A percentile compares a stretch with the other conserved stretches of the same genome.
phyloP scores from a whole-genome alignment of 2,797 vertebrate genomes.

The Masticophis lateralis region DNA sequence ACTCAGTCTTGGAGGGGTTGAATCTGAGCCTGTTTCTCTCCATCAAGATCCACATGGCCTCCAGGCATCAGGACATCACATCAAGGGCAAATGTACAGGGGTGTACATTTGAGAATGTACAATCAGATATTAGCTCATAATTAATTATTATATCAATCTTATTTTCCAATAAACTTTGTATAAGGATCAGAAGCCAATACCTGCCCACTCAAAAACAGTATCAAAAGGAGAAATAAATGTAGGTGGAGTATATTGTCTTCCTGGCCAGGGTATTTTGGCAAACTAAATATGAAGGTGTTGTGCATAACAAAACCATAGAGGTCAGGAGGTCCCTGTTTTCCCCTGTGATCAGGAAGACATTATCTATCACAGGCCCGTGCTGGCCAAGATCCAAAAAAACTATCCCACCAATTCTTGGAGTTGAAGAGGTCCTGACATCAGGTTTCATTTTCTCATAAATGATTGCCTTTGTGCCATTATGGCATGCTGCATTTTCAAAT shows the following conservation, averaged over 20 bases:
- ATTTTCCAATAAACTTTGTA: neutral
- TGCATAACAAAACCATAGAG: conserved; percentile 9
- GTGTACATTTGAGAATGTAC: neutral
- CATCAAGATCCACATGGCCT: too few species aligned
- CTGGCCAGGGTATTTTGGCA: conserved; percentile 11
- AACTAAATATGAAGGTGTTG: neutral
- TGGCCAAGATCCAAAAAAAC: conserved; percentile 1
- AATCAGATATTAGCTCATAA: neutral
- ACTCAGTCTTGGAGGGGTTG: too few species aligned
- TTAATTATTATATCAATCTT: neutral
- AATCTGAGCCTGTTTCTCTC: too few species aligned
- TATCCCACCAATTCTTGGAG: neutral
- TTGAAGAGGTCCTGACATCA: neutral
- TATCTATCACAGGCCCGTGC: neutral
- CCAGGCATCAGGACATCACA: too few species aligned
- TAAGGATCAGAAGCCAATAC: neutral
- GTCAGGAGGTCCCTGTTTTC: conserved; percentile 22
- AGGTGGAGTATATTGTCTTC: conserved; percentile 4
- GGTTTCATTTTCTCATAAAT: neutral
- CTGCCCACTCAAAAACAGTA: neutral
- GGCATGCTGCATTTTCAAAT: neutral
- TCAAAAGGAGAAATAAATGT: neutral
- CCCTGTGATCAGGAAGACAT: conserved; percentile 27
- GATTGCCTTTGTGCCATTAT: neutral
- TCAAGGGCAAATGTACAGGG: too few species aligned